phyloP scores from a whole-genome alignment of 2,888 invertebrate species.

The Eupelmus urozonus region DNA sequence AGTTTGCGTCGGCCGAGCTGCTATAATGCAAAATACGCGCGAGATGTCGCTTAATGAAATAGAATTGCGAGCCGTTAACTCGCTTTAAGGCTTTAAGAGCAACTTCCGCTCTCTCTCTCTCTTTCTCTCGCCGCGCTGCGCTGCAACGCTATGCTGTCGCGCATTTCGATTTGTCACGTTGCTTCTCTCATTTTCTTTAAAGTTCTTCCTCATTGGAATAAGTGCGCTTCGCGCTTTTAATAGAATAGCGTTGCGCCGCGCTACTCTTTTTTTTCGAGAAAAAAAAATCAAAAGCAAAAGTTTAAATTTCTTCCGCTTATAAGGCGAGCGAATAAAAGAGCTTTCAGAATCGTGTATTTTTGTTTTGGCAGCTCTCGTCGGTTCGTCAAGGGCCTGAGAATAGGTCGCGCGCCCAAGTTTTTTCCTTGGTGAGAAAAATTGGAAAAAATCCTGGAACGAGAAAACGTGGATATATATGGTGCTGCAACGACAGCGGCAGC shows the following conservation, averaged over 20 bases:
- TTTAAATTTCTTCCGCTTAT: not conserved
- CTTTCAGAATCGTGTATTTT: constrained; percentile 7
- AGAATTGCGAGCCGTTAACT: constrained; percentile 26
- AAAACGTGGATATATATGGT: constrained; percentile 5
- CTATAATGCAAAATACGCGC: constrained; percentile 31
- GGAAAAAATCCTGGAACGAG: not conserved
- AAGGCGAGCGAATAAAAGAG: not conserved
- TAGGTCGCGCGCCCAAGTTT: constrained; percentile 21
- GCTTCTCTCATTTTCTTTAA: constrained; percentile 1
- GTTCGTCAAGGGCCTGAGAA: constrained; percentile 7
- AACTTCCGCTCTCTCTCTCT: constrained; percentile 16
- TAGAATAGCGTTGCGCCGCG: constrained; percentile 22
- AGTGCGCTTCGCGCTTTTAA: constrained; percentile 38
- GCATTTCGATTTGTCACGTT: not conserved
- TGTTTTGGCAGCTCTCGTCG: constrained; percentile 15
- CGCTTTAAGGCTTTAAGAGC: constrained; percentile 4
- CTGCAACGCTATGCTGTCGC: not conserved
- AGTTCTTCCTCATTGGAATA: constrained; percentile 15
- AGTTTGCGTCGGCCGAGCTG: not conserved
- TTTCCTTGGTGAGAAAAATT: constrained; percentile 18
- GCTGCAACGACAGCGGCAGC: constrained; percentile 18
- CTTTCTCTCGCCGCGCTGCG: constrained; percentile 21
- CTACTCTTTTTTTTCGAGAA: not conserved
- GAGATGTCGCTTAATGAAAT: constrained; percentile 51
- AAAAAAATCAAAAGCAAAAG: not conserved